phyloP scores from a whole-genome alignment of 2,113 vertebrate species.

The Ptilonorhynchus violaceus region DNA sequence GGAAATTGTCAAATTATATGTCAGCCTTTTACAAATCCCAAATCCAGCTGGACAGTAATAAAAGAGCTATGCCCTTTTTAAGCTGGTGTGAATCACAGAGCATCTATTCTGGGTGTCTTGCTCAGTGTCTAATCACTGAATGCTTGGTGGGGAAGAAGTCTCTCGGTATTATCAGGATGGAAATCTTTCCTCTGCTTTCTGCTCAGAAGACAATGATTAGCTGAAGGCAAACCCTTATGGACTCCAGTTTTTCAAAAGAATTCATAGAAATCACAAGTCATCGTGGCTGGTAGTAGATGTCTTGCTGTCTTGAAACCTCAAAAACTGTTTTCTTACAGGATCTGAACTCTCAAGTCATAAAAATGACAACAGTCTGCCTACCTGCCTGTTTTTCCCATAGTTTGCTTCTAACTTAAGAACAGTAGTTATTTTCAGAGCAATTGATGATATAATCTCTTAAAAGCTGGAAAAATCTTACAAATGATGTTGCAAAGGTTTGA shows the following conservation, averaged over 20 bases:
- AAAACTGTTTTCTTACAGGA: neutral
- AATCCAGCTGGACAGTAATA: neutral
- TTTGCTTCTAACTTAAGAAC: neutral
- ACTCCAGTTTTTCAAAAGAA: neutral
- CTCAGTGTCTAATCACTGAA: neutral
- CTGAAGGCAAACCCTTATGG: neutral
- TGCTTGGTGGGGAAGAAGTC: neutral
- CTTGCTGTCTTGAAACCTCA: neutral
- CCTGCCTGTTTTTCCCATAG: neutral
- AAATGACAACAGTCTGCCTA: neutral
- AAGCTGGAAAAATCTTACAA: neutral
- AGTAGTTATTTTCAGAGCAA: neutral
- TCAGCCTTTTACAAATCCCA: neutral
- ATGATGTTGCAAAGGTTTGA: neutral
- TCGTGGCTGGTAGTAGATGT: neutral
- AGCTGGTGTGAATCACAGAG: neutral
- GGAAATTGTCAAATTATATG: neutral
- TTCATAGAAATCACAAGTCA: neutral
- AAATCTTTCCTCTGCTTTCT: neutral
- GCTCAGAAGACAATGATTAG: neutral
- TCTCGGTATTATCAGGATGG: neutral
- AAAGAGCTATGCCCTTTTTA: neutral
- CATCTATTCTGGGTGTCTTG: neutral
- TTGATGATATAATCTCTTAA: neutral
- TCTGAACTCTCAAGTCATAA: neutral